Evolutionary conservation across 2,888 invertebrate species (phyloP).

Genomic region (Germaria angustata): DNA sequence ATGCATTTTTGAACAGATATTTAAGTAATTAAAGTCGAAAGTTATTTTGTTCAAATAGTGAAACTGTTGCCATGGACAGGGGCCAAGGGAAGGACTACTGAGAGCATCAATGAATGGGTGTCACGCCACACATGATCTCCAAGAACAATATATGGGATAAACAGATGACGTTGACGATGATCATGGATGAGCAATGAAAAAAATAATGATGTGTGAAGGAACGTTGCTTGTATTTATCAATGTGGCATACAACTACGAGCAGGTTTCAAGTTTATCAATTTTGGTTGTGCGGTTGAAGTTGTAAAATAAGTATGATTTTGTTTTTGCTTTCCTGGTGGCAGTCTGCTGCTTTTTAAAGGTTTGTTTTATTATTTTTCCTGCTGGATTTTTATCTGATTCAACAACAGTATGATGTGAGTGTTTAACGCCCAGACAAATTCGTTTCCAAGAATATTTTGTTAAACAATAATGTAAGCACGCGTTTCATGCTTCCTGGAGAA

Average conservation of each 20-base stretch:
- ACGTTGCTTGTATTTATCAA: neutral
- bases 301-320: neutral
- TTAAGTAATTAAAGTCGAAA: conserved; percentile 63
- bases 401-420: conserved; percentile 65
- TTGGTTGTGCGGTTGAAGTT: conserved; percentile 5
- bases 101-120: conserved; percentile 57
- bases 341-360: conserved; percentile 1
- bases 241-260: neutral
- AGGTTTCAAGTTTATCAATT: conserved; percentile 44
- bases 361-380: conserved; percentile 22
- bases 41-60: conserved; percentile 10
- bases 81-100: neutral
- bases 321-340: neutral
- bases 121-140: conserved; percentile 63
- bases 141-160: conserved; percentile 56
- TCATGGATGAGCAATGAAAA: conserved; percentile 42
- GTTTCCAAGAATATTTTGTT: conserved; percentile 67
- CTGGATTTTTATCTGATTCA: conserved; percentile 61
- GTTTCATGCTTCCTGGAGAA: conserved; percentile 60
- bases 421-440: conserved; percentile 68
- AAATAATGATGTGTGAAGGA: conserved; percentile 64
- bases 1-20: conserved; percentile 64
- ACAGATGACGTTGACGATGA: conserved; percentile 44
- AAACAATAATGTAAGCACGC: conserved; percentile 66
- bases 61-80: neutral